A percentile compares a stretch with the other conserved stretches of the same genome.
Evolutionary conservation across 2,888 invertebrate genomes (phyloP).

Genomic region (Petrolisthes manimaculis): DNA sequence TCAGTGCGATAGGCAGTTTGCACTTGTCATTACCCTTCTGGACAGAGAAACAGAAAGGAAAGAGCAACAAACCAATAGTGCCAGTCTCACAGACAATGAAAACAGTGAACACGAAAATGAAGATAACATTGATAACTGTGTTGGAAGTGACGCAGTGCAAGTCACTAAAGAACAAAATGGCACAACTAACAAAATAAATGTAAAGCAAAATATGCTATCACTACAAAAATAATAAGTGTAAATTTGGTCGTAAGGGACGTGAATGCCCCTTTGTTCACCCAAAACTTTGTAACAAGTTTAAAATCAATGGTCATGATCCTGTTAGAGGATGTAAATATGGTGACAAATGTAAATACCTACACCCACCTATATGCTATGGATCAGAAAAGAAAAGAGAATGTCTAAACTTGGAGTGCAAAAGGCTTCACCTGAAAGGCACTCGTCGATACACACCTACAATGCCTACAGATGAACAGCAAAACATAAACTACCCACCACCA

Average conservation of each 20-base stretch:
- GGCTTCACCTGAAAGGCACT: neutral
- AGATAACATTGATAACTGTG: neutral
- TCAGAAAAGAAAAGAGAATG: slow-evolving; percentile 26
- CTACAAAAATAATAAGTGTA: neutral
- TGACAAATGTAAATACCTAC: slow-evolving; percentile 5
- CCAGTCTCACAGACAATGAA: too few relatives aligned
- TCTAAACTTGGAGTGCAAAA: neutral
- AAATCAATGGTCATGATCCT: neutral
- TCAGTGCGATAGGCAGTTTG: neutral
- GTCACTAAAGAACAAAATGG: neutral
- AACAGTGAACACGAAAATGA: neutral
- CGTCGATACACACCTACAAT: neutral
- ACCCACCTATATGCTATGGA: neutral
- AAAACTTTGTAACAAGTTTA: neutral
- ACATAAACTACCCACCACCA: neutral
- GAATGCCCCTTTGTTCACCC: neutral
- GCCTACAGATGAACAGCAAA: neutral
- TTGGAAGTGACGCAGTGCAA: neutral
- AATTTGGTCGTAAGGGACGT: neutral
- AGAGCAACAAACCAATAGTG: neutral
- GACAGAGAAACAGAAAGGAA: neutral
- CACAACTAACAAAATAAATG: neutral
- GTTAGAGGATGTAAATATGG: neutral
- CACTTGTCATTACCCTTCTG: neutral
- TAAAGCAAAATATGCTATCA: neutral